phyloP scores from a whole-genome alignment of 2,888 invertebrate species.

The Pseudococcus viburni region DNA sequence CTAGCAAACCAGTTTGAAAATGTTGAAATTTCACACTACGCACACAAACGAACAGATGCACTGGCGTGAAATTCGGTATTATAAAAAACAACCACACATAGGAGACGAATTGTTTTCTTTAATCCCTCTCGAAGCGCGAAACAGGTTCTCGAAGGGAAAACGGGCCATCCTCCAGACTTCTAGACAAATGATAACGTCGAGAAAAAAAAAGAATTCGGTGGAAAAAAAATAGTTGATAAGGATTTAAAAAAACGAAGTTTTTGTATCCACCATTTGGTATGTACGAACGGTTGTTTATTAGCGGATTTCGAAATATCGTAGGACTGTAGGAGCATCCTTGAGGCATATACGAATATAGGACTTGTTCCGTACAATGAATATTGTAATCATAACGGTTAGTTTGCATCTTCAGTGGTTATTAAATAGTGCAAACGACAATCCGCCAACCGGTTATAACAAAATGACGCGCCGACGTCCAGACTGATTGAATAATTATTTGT shows the following conservation, averaged over 20 bases:
- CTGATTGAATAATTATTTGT: constrained; percentile 39
- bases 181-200: constrained; percentile 6
- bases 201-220: neutral
- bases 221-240: constrained; percentile 13
- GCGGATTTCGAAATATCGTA: constrained; percentile 31
- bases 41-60: constrained; percentile 15
- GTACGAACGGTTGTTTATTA: constrained; percentile 2
- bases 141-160: constrained; percentile 42
- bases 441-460: constrained; percentile 32
- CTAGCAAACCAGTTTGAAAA: constrained; percentile 29
- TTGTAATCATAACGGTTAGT: constrained; percentile 43
- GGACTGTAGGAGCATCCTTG: constrained; percentile 26
- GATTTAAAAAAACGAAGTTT: constrained; percentile 1
- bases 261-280: neutral
- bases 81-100: neutral
- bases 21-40: constrained; percentile 30
- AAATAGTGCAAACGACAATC: constrained; percentile 32
- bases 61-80: constrained; percentile 25
- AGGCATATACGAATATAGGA: neutral
- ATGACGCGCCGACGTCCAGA: constrained; percentile 24
- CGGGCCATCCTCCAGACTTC: neutral
- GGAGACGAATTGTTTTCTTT: constrained; percentile 25
- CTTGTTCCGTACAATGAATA: constrained; percentile 43
- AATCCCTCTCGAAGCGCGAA: constrained; percentile 24
- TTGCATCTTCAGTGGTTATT: constrained; percentile 43